These are phyloP conservation scores for Rotaria magnacalcarata DNA, from an alignment of 2,888 invertebrate species.

Conservation along the genomic window DNA sequence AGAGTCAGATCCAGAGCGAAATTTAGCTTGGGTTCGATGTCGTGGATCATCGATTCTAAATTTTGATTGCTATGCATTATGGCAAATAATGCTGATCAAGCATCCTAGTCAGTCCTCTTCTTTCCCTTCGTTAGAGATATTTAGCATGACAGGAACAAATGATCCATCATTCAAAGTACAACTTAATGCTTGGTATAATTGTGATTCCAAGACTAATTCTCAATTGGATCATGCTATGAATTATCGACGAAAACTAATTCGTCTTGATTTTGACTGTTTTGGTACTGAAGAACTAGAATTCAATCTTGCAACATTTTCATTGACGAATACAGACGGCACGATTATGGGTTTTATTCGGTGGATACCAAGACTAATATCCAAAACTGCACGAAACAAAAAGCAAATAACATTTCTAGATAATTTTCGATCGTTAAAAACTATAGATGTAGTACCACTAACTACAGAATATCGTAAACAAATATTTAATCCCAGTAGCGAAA, in stretches of 20 bases:
- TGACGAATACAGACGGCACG: neutral
- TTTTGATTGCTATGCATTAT: neutral
- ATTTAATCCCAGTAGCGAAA: neutral
- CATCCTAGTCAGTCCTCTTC: neutral
- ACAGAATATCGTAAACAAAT: neutral
- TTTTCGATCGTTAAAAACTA: neutral
- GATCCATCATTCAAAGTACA: neutral
- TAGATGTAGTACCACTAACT: neutral
- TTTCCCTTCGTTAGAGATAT: neutral
- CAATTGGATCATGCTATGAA: neutral
- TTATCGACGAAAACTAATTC: neutral
- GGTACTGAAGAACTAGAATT: neutral
- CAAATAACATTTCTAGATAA: neutral
- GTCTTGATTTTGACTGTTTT: neutral
- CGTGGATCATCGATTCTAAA: neutral
- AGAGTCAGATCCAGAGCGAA: neutral
- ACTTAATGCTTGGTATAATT: neutral
- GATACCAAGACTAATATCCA: neutral
- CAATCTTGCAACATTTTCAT: neutral
- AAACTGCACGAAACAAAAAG: neutral
- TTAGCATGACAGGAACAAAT: neutral
- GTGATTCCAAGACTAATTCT: neutral
- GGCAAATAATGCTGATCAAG: slow-evolving; percentile 11
- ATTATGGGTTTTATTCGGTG: neutral
- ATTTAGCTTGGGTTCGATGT: neutral